Conservation (phyloP, 2,888 invertebrate genomes). For the Clusia tigrina region DNA sequence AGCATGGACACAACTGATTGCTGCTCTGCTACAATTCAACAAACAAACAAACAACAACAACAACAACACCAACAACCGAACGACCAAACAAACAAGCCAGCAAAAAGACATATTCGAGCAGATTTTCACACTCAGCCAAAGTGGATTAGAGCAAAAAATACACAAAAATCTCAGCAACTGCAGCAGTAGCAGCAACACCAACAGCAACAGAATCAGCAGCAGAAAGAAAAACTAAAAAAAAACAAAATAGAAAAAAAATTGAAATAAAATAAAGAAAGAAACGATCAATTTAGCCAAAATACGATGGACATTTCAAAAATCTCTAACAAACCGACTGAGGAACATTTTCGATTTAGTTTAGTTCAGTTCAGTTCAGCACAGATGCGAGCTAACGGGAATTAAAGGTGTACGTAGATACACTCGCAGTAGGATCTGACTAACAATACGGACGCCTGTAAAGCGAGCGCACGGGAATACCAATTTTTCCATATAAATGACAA, state of each 20-base stretch:
- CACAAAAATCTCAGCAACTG: conserved; percentile 19
- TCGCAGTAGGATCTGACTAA: too few relatives aligned
- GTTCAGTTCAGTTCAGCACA: conserved; percentile 55
- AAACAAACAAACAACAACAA: neutral
- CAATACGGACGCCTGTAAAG: too few relatives aligned
- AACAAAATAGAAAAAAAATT: too few relatives aligned
- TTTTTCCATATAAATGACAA: too few relatives aligned
- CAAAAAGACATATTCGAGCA: too few relatives aligned
- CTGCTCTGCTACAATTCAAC: neutral
- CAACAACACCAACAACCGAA: too few relatives aligned
- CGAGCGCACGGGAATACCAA: too few relatives aligned
- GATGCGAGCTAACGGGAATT: conserved; percentile 59
- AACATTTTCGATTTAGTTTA: conserved; percentile 47
- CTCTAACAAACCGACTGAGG: conserved; percentile 53
- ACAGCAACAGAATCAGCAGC: conserved; percentile 42
- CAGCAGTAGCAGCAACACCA: conserved; percentile 2
- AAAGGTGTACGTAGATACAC: conserved; percentile 52
- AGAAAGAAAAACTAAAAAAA: conserved; percentile 37
- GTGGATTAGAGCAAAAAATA: conserved; percentile 20
- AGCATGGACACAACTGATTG: neutral
- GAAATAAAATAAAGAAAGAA: too few relatives aligned
- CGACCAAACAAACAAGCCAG: too few relatives aligned
- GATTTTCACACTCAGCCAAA: neutral
- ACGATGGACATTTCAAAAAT: conserved; percentile 51
- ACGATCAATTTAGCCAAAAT: too few relatives aligned